These are phyloP conservation scores for Dendropsophus ebraccatus DNA, from an alignment of 2,113 vertebrate genomes.

Conservation along the genomic window DNA sequence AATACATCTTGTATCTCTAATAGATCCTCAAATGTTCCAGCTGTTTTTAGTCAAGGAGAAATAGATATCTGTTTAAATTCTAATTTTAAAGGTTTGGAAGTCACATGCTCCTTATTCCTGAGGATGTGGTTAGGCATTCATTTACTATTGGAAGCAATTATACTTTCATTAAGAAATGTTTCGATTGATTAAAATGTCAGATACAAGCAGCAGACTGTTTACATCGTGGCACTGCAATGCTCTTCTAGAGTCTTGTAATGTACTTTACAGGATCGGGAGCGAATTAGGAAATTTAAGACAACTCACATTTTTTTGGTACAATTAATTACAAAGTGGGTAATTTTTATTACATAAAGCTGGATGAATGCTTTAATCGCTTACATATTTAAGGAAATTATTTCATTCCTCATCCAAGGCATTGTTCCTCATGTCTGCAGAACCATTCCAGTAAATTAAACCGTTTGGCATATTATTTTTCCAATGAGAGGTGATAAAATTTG, in stretches of 20 bases:
- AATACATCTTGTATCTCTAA: background rate
- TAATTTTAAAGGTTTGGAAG: slow-evolving; percentile 26
- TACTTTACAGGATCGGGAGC: slow-evolving; percentile 11
- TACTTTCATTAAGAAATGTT: slow-evolving; percentile 38
- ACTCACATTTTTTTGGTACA: background rate
- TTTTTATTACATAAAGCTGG: slow-evolving; percentile 18
- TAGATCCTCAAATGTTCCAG: background rate
- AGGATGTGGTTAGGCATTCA: slow-evolving; percentile 29
- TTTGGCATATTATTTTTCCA: background rate
- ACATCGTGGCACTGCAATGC: slow-evolving; percentile 7
- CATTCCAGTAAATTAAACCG: slow-evolving; percentile 16
- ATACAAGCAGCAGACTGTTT: slow-evolving; percentile 18
- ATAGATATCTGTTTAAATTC: slow-evolving; percentile 11
- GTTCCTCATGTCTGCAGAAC: background rate
- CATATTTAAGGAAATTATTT: slow-evolving; percentile 32
- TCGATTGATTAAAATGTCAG: slow-evolving; percentile 21
- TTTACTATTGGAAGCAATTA: slow-evolving; percentile 27
- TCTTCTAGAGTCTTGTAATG: slow-evolving; percentile 12
- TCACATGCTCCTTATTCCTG: background rate
- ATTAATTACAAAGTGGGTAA: slow-evolving; percentile 24
- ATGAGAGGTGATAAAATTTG: slow-evolving; percentile 15
- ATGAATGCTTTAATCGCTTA: slow-evolving; percentile 9
- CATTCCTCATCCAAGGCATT: background rate
- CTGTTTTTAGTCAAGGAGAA: slow-evolving; percentile 29
- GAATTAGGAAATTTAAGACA: background rate